These are phyloP conservation scores for Cheilinus undulatus DNA, from an alignment of 2,113 vertebrate genomes.

Conservation along the genomic window DNA sequence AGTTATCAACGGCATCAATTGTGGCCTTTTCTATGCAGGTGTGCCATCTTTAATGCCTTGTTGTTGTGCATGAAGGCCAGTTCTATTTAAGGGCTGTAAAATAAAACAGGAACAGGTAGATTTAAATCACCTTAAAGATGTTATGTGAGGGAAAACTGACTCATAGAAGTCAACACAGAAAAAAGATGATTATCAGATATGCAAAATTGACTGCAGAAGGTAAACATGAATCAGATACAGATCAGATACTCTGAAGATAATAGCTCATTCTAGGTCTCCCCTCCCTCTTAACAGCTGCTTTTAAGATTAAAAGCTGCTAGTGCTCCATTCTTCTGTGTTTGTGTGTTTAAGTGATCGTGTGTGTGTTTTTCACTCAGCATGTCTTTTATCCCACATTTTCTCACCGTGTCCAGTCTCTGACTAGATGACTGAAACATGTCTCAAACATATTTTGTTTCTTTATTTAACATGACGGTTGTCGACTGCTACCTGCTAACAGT, in stretches of 20 bases:
- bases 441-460: slow-evolving; percentile 10
- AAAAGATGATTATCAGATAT: not conserved
- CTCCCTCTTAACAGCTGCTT: slow-evolving; percentile 3
- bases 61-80: not conserved
- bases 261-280: too few species aligned
- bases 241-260: too few species aligned
- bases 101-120: not conserved
- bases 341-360: not conserved
- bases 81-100: not conserved
- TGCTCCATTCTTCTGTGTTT: slow-evolving; percentile 29
- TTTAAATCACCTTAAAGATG: slow-evolving; percentile 10
- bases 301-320: slow-evolving; percentile 39
- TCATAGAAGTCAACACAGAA: not conserved
- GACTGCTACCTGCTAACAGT: not conserved
- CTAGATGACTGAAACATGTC: slow-evolving; percentile 8
- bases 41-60: not conserved
- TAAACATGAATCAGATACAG: not conserved
- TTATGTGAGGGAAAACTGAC: too few species aligned
- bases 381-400: slow-evolving; percentile 31
- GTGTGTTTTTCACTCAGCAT: slow-evolving; percentile 2
- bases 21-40: slow-evolving; percentile 18
- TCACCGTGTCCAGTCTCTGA: not conserved
- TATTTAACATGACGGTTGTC: not conserved
- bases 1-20: slow-evolving; percentile 8
- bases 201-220: not conserved